phyloP scores from a whole-genome alignment of 2,888 invertebrate genomes.

The Scrobipalpa atriplicella region DNA sequence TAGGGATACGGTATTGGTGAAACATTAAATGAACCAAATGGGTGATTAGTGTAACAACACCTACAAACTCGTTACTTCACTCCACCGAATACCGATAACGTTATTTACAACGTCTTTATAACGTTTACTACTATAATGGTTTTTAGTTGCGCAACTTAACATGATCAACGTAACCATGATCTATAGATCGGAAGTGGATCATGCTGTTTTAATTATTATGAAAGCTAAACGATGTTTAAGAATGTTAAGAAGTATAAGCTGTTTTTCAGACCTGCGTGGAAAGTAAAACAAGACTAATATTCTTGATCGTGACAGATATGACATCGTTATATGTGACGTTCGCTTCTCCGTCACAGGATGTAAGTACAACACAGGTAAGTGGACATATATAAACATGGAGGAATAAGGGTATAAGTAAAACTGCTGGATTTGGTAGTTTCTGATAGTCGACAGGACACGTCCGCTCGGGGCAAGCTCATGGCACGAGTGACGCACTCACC shows the following conservation, averaged over 20 bases:
- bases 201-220: conserved; percentile 30
- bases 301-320: too few relatives aligned
- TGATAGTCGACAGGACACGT: too few relatives aligned
- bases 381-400: too few relatives aligned
- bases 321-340: too few relatives aligned
- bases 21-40: background rate
- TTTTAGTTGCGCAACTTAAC: conserved; percentile 34
- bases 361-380: too few relatives aligned
- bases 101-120: conserved; percentile 26
- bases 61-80: background rate
- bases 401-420: too few relatives aligned
- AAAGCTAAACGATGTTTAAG: conserved; percentile 26
- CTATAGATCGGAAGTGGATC: conserved; percentile 31
- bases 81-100: conserved; percentile 35
- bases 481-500: too few relatives aligned
- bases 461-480: too few relatives aligned
- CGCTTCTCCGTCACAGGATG: too few relatives aligned
- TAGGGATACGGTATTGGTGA: too few relatives aligned
- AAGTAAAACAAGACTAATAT: too few relatives aligned
- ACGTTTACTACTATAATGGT: conserved; percentile 31
- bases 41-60: background rate
- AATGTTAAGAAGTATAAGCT: background rate
- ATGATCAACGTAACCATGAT: conserved; percentile 34
- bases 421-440: too few relatives aligned
- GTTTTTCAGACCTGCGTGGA: background rate